A percentile compares a stretch with the other conserved stretches of the same genome.
phyloP scores from a whole-genome alignment of 2,113 vertebrate species.

The Otis tarda region DNA sequence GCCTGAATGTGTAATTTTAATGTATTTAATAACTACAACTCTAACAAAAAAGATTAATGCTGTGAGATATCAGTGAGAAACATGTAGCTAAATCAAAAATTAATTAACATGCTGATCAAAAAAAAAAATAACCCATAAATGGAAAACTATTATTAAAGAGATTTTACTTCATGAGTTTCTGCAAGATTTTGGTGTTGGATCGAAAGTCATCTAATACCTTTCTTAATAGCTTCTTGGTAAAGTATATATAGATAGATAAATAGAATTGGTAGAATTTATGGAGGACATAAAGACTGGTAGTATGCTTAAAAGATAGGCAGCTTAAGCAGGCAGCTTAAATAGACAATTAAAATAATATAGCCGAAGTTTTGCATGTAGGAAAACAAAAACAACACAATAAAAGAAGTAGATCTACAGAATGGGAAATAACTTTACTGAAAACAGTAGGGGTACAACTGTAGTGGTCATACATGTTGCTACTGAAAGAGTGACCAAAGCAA shows the following conservation, averaged over 20 bases:
- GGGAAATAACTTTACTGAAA: not conserved
- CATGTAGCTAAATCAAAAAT: slow-evolving; percentile 22
- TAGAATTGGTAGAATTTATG: not conserved
- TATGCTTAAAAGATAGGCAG: not conserved
- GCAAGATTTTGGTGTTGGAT: not conserved
- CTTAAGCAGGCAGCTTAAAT: not conserved
- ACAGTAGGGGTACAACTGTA: not conserved
- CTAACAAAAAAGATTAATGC: slow-evolving; percentile 36
- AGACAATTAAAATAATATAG: not conserved
- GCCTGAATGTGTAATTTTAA: slow-evolving; percentile 2
- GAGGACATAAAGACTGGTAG: not conserved
- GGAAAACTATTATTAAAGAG: not conserved
- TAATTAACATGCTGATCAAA: not conserved
- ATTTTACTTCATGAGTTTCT: not conserved
- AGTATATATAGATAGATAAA: not conserved
- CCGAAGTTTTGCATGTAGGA: not conserved
- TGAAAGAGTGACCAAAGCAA: not conserved
- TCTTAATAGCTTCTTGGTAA: not conserved
- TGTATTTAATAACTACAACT: slow-evolving; percentile 9
- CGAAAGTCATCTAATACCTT: not conserved
- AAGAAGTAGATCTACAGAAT: not conserved
- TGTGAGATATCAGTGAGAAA: not conserved
- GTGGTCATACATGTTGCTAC: not conserved
- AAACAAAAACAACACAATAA: not conserved
- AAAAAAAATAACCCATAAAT: not conserved